Conservation (phyloP, 2,113 vertebrate genomes). For the Colinus virginianus region DNA sequence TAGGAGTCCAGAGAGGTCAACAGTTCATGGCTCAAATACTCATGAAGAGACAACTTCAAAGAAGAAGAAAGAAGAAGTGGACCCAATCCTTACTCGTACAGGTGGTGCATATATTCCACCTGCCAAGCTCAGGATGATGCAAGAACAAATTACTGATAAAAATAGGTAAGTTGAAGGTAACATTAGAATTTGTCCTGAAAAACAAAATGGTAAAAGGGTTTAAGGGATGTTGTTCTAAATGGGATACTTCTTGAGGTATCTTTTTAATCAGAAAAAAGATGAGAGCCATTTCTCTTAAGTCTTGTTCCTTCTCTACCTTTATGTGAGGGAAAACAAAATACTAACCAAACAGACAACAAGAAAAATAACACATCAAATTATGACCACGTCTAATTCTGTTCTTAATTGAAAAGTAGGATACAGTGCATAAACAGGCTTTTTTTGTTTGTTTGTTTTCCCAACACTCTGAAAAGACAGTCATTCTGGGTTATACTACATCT, state of each 20-base stretch:
- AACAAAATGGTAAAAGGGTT: neutral
- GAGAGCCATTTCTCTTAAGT: neutral
- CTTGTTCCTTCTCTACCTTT: neutral
- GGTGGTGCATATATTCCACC: conserved; percentile 98
- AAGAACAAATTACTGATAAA: conserved; percentile 97
- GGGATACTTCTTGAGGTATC: neutral
- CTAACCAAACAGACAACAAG: neutral
- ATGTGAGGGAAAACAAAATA: neutral
- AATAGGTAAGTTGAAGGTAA: conserved; percentile 82
- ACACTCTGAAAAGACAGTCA: neutral
- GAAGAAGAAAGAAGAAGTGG: conserved; percentile 94
- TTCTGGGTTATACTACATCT: rapidly evolving
- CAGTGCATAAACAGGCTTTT: neutral
- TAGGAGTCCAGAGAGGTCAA: conserved; percentile 63
- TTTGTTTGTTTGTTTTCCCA: neutral
- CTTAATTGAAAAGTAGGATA: neutral
- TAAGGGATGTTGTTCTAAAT: neutral
- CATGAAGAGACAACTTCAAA: conserved; percentile 81
- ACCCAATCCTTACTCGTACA: conserved; percentile 94
- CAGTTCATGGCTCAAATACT: conserved; percentile 61
- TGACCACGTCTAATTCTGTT: neutral
- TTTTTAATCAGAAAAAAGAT: neutral
- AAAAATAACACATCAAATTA: neutral
- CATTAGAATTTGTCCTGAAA: neutral
- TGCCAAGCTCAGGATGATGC: conserved; percentile 97